Conservation (phyloP, 2,113 vertebrate species). For the Caretta caretta region DNA sequence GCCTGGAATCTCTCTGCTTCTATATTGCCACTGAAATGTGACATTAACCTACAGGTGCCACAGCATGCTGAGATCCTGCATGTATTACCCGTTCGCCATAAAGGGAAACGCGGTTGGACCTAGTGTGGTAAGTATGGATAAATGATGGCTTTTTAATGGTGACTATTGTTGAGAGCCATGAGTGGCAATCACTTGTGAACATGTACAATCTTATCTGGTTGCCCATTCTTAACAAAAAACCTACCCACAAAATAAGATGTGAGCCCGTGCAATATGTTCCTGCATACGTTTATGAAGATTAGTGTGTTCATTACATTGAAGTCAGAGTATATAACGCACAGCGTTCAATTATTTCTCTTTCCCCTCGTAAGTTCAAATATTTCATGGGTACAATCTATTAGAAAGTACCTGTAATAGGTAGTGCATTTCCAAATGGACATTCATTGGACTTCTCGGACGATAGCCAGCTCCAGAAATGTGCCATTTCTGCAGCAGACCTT, state of each 20-base stretch:
- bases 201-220: background rate
- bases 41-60: background rate
- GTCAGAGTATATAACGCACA: background rate
- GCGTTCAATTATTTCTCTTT: background rate
- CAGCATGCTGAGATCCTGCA: background rate
- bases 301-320: background rate
- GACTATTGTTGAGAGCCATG: background rate
- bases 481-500: background rate
- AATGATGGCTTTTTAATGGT: background rate
- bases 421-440: background rate
- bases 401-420: background rate
- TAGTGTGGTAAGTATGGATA: background rate
- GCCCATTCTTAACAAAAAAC: background rate
- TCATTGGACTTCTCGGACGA: background rate
- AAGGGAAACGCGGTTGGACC: background rate
- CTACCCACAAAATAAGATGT: background rate
- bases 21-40: background rate
- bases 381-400: background rate
- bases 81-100: background rate
- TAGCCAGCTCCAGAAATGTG: background rate
- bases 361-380: background rate
- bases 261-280: background rate
- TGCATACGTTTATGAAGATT: background rate
- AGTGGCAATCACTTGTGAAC: accelerated
- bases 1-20: background rate